phyloP scores from a whole-genome alignment of 2,888 invertebrate genomes.

The Neoascia interrupta region DNA sequence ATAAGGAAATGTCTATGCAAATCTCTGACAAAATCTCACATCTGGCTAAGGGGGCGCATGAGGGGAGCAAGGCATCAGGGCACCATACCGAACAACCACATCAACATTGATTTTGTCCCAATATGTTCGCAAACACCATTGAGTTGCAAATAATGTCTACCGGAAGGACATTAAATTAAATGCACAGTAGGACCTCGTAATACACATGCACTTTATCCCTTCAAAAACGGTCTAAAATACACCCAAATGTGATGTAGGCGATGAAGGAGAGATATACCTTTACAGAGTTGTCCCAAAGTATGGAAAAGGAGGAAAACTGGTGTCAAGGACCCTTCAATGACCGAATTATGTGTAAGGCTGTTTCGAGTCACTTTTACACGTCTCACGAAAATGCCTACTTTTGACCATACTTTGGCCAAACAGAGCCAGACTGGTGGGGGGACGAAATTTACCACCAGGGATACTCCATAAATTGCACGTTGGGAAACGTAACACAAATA shows the following conservation, averaged over 20 bases:
- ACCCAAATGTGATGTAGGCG: neutral
- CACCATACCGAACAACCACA: too few relatives aligned
- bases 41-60: too few relatives aligned
- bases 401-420: neutral
- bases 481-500: slow-evolving; percentile 69
- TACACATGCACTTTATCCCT: slow-evolving; percentile 43
- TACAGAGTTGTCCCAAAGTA: neutral
- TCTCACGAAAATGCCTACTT: slow-evolving; percentile 49
- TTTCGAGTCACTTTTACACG: slow-evolving; percentile 56
- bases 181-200: slow-evolving; percentile 51
- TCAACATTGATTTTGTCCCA: too few relatives aligned
- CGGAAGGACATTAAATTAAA: slow-evolving; percentile 65
- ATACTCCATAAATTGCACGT: slow-evolving; percentile 65
- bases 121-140: too few relatives aligned
- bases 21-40: too few relatives aligned
- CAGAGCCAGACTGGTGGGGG: neutral
- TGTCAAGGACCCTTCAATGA: slow-evolving; percentile 65
- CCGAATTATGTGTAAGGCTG: slow-evolving; percentile 64
- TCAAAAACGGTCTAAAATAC: slow-evolving; percentile 20
- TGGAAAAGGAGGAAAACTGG: slow-evolving; percentile 2
- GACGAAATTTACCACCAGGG: slow-evolving; percentile 46
- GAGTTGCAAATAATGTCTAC: slow-evolving; percentile 53
- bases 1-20: too few relatives aligned
- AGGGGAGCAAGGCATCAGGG: too few relatives aligned
- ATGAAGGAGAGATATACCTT: neutral